Percentiles rank a stretch among this genome's conserved stretches.
phyloP scores from a whole-genome alignment of 1,140 invertebrate genomes.

The Anoplophora glabripennis region DNA sequence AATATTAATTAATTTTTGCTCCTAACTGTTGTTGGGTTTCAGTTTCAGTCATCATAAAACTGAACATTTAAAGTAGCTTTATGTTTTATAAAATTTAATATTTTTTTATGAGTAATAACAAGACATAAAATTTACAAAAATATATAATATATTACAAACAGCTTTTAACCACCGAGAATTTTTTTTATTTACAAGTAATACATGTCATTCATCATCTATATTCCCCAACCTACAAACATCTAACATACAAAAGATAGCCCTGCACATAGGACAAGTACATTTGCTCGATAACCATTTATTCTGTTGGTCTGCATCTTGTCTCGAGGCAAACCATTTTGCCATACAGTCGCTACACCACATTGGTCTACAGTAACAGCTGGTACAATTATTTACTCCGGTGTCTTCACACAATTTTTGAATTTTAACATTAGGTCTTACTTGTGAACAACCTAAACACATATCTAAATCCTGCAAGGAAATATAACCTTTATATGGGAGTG shows the following conservation, averaged over 20 bases:
- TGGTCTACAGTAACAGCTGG: slow-evolving; percentile 70
- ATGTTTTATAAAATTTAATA: too few species aligned
- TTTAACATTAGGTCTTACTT: slow-evolving; percentile 75
- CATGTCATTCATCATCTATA: background rate
- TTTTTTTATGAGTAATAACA: too few species aligned
- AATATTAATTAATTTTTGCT: too few species aligned
- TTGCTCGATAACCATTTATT: slow-evolving; percentile 81
- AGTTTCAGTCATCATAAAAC: too few species aligned
- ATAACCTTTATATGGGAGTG: too few species aligned
- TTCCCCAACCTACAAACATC: slow-evolving; percentile 62
- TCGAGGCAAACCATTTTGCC: slow-evolving; percentile 85
- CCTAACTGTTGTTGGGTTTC: too few species aligned
- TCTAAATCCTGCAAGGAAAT: slow-evolving; percentile 66
- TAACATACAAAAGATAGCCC: slow-evolving; percentile 80
- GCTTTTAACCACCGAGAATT: background rate
- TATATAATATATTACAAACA: background rate
- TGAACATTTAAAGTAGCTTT: too few species aligned
- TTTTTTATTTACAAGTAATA: background rate
- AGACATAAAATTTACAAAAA: background rate
- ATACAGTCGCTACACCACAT: slow-evolving; percentile 88
- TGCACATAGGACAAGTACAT: slow-evolving; percentile 85
- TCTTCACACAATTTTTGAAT: slow-evolving; percentile 67
- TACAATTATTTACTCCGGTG: slow-evolving; percentile 49
- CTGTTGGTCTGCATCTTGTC: slow-evolving; percentile 71
- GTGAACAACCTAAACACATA: slow-evolving; percentile 86